phyloP scores from a whole-genome alignment of 2,888 invertebrate species.

The Artemia sp. region DNA sequence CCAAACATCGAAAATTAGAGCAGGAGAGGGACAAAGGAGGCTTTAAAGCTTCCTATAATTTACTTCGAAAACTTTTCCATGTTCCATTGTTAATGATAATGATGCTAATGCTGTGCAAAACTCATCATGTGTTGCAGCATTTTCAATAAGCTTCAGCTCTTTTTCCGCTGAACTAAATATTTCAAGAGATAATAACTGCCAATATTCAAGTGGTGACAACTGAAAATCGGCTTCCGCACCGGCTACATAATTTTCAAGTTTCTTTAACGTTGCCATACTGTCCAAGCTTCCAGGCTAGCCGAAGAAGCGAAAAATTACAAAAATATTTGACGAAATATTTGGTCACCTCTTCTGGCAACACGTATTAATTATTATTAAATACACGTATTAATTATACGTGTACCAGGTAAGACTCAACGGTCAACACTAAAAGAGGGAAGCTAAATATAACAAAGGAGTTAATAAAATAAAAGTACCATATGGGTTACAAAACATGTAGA shows the following conservation, averaged over 20 bases:
- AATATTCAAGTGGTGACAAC: neutral
- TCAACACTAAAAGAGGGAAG: too few relatives aligned
- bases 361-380: too few relatives aligned
- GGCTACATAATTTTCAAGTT: neutral
- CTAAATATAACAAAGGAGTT: too few relatives aligned
- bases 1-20: too few relatives aligned
- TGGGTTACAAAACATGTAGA: too few relatives aligned
- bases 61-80: neutral
- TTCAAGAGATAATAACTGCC: neutral
- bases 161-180: neutral
- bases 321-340: neutral
- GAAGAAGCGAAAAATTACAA: neutral
- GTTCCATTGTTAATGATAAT: neutral
- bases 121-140: neutral
- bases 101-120: neutral
- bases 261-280: neutral
- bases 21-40: too few relatives aligned
- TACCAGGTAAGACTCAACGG: too few relatives aligned
- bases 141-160: neutral
- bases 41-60: neutral
- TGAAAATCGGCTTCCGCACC: neutral
- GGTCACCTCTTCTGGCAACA: conserved; percentile 9
- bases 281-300: conserved; percentile 9
- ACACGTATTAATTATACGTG: too few relatives aligned
- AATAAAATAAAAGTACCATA: too few relatives aligned